Evolutionary conservation across 2,888 invertebrate species (phyloP), one percentile per base, ranked within the genome.

Genomic region (Rhynchonema sp.): DNA sequence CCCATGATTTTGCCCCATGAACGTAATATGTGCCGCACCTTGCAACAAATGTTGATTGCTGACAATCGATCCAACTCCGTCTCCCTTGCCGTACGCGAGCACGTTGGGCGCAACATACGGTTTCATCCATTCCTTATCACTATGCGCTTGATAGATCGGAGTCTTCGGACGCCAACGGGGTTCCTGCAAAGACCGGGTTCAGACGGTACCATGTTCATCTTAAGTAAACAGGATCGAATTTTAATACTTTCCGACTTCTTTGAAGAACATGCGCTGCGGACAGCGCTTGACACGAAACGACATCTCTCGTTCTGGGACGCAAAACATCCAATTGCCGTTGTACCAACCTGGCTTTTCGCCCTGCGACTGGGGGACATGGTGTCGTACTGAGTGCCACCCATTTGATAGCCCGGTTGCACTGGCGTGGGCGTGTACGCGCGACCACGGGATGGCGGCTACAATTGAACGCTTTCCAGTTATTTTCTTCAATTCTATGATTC

Each of bases 101-200:
- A 61, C 56, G 28, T 55, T 58, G 17, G 55, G 55, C 1, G 58
- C 58, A 1, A 58, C 46, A 56, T 61, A 61, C 26, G 61, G 61
- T 38, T 61, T 61, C 52, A 61, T 46, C 61, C 61, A 61, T 17
- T 57, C 54, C 23, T 60, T 56, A 9, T 30, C 56, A 13, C 9
- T 13, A 17, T 17, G 30, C 52, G 22, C 23, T 3, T 30, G n/a
- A 22, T 29, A 54, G 30, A 3, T n/a, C n/a, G 38, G 38, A 6
- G 38, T 38, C 38, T 38, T 54, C 29, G 28, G 38, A 17, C 38
- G 38, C 38, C 38, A 38, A 17, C 38, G 9, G 38, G 38, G 38
- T 17, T 38, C 38, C 38, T 38, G 17, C 6, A 38, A 38, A 38
- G n/a, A n/a, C n/a, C n/a, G n/a, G n/a, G n/a, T n/a, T n/a, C n/a